A percentile compares a stretch with the other conserved stretches of the same genome.
Conservation (phyloP, 2,888 invertebrate genomes). For the Habroteleia sp. region DNA sequence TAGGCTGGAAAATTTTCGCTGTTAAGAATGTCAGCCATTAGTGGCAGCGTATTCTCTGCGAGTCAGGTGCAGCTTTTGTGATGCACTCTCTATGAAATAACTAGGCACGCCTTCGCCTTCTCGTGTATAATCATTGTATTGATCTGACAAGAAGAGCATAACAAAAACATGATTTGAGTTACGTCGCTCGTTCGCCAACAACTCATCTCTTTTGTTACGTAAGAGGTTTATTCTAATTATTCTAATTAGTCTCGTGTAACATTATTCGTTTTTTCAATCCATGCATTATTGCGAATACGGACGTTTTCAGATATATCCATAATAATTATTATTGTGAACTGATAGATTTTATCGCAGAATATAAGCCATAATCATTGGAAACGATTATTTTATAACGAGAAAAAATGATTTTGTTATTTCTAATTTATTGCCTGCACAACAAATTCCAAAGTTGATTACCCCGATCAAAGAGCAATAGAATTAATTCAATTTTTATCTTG, state of each 20-base stretch:
- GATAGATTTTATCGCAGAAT: conserved; percentile 23
- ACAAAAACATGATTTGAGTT: conserved; percentile 46
- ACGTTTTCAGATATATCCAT: too few species aligned
- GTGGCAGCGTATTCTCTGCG: conserved; percentile 27
- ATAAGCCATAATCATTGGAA: conserved; percentile 14
- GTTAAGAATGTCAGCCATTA: conserved; percentile 51
- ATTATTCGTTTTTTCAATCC: conserved; percentile 28
- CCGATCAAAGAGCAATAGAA: too few species aligned
- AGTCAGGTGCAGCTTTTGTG: conserved; percentile 62
- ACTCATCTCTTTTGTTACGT: conserved; percentile 34
- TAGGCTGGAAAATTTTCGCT: conserved; percentile 15
- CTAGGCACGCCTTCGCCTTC: conserved; percentile 56
- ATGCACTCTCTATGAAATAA: conserved; percentile 33
- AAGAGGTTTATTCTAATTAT: conserved; percentile 52
- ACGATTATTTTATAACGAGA: conserved; percentile 2
- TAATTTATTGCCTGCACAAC: too few species aligned
- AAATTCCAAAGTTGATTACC: too few species aligned
- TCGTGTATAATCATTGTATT: conserved; percentile 45
- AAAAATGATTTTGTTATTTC: neutral
- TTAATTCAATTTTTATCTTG: too few species aligned
- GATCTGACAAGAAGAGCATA: conserved; percentile 58
- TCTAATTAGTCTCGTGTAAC: conserved; percentile 36
- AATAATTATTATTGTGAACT: conserved; percentile 15
- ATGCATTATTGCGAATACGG: too few species aligned
- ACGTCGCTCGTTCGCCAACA: conserved; percentile 29